These are phyloP conservation scores for Dasypus novemcinctus DNA, from an alignment of 2,113 vertebrate species.

Conservation along the genomic window DNA sequence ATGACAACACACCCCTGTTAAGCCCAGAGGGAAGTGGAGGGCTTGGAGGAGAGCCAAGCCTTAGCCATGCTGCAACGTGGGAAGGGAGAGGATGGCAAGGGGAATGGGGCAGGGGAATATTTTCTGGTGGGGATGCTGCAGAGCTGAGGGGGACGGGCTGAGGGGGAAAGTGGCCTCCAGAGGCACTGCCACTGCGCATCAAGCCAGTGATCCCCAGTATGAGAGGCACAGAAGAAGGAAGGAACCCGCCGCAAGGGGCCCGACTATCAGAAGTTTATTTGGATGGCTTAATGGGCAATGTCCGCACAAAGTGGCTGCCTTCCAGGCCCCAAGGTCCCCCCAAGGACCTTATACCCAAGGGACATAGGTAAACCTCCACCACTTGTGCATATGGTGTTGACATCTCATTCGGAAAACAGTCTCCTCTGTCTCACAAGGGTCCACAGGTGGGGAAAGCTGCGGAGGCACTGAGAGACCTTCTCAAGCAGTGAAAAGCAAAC, in stretches of 20 bases:
- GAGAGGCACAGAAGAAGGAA: background rate
- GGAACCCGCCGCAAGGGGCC: background rate
- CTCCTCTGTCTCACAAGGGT: background rate
- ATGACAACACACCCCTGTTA: background rate
- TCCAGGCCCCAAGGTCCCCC: background rate
- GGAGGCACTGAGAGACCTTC: background rate
- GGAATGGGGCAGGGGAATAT: fast-evolving
- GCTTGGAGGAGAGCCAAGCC: background rate
- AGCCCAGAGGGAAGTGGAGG: background rate
- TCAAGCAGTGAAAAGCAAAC: background rate
- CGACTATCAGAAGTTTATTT: too few species aligned
- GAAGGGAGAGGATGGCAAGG: background rate
- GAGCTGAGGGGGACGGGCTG: background rate
- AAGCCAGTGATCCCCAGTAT: too few species aligned
- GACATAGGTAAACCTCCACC: background rate
- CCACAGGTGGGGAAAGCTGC: background rate
- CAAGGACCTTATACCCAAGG: background rate
- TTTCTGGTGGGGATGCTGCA: too few species aligned
- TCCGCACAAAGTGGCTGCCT: background rate
- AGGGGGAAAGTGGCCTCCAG: too few species aligned
- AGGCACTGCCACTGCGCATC: too few species aligned
- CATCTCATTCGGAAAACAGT: background rate
- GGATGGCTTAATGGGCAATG: background rate
- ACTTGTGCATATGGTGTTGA: fast-evolving
- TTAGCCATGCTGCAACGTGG: background rate